Evolutionary conservation across 1,140 invertebrate species (phyloP).

Genomic region (Drosophila rhopaloa): DNA sequence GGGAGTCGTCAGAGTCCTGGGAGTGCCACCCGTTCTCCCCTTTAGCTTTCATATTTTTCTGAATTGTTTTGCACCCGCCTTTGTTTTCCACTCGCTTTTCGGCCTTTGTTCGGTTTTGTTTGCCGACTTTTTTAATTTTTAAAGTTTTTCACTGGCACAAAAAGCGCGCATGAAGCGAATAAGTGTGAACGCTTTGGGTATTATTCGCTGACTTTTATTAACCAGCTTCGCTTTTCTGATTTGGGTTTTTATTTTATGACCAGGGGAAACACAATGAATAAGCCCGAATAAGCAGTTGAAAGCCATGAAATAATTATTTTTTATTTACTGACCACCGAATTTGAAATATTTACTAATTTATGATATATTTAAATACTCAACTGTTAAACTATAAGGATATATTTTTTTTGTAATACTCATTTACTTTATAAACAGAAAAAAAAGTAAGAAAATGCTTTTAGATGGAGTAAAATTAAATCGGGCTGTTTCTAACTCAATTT

Average conservation of each 20-base stretch:
- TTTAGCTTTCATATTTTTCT: constrained; percentile 4
- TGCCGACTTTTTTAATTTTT: constrained; percentile 51
- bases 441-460: no score
- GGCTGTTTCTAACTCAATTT: no score
- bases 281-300: not conserved
- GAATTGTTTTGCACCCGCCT: constrained; percentile 80
- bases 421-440: no score
- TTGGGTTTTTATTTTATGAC: not conserved
- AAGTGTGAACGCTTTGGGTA: constrained; percentile 23
- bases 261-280: not conserved
- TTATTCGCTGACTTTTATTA: constrained; percentile 15
- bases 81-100: constrained; percentile 76
- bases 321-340: not conserved
- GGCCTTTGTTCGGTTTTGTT: constrained; percentile 52
- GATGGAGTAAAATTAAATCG: no score
- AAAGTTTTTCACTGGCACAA: constrained; percentile 12
- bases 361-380: not conserved
- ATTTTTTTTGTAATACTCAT: no score
- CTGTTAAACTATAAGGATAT: no score
- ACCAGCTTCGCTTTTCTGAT: not conserved
- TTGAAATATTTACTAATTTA: not conserved
- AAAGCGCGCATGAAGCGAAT: constrained; percentile 7
- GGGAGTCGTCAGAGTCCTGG: constrained; percentile 13
- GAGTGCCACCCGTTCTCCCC: not conserved
- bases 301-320: not conserved